These are phyloP conservation scores for cattle (Bos taurus) DNA, from an alignment of 2,113 vertebrate species.

Conservation along the genomic window DNA sequence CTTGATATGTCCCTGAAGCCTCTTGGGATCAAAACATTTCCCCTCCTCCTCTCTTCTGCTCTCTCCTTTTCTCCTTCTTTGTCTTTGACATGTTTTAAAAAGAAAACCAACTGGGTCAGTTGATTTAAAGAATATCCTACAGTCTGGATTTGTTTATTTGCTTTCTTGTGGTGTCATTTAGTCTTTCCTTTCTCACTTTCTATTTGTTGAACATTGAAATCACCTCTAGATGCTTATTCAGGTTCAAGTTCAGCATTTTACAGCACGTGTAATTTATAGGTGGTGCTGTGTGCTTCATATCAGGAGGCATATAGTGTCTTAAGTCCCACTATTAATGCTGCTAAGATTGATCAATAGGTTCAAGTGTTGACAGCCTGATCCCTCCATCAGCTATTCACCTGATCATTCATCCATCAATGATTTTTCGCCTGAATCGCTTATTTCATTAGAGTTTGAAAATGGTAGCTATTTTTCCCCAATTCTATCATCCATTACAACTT, in stretches of 20 bases:
- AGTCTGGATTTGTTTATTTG: background rate
- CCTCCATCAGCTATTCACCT: background rate
- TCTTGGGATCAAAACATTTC: background rate
- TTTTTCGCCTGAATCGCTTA: background rate
- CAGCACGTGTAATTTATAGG: background rate
- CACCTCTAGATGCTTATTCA: background rate
- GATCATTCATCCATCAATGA: background rate
- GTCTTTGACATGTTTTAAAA: background rate
- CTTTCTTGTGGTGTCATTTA: background rate
- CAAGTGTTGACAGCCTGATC: background rate
- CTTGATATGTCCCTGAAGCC: background rate
- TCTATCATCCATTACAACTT: background rate
- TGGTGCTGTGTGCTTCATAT: background rate
- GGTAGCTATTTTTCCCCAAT: background rate
- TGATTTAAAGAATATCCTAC: background rate
- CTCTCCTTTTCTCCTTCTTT: background rate
- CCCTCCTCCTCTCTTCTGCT: background rate
- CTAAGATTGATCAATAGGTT: background rate
- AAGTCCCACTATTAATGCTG: background rate
- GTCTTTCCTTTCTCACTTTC: background rate
- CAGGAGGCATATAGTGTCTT: background rate
- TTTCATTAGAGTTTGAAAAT: background rate
- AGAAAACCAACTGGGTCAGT: background rate
- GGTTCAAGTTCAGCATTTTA: constrained; percentile 6
- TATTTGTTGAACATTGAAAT: background rate